Percentiles rank a stretch among this genome's conserved stretches.
Evolutionary conservation across 2,113 vertebrate species (phyloP).

Genomic region (Pseudois nayaur): DNA sequence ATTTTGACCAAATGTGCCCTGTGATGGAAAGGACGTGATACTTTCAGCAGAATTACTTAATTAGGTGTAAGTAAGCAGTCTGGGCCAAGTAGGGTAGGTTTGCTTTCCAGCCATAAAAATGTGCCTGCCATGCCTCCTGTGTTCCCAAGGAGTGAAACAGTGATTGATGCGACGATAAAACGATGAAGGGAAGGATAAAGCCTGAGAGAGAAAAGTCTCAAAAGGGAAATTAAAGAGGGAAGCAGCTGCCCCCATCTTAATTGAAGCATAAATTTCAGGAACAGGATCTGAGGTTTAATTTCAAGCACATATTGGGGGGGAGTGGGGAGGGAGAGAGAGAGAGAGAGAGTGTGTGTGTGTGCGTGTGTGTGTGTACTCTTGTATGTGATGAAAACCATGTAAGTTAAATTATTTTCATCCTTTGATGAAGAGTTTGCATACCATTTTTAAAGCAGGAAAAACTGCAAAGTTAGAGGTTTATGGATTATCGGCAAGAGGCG

Average conservation of each 20-base stretch:
- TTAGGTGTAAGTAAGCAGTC: constrained; percentile 54
- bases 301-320: not conserved
- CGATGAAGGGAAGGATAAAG: constrained; percentile 58
- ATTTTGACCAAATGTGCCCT: constrained; percentile 18
- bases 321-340: not conserved
- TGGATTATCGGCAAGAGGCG: not conserved
- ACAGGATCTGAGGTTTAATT: constrained; percentile 68
- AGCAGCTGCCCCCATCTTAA: constrained; percentile 69
- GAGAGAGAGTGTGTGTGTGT: too few species aligned
- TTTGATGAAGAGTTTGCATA: not conserved
- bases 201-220: constrained; percentile 48
- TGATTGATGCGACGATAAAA: constrained; percentile 72
- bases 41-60: constrained; percentile 57
- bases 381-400: not conserved
- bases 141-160: constrained; percentile 53
- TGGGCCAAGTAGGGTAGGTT: not conserved
- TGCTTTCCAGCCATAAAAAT: constrained; percentile 49
- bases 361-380: not conserved
- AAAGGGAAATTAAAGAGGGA: constrained; percentile 67
- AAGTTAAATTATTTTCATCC: not conserved
- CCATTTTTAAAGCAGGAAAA: not conserved
- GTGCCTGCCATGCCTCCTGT: not conserved
- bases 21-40: not conserved
- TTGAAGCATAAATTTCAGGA: constrained; percentile 77
- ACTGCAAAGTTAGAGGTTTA: not conserved